Conservation (phyloP, 2,888 invertebrate genomes). For the Erebia epiphron region DNA sequence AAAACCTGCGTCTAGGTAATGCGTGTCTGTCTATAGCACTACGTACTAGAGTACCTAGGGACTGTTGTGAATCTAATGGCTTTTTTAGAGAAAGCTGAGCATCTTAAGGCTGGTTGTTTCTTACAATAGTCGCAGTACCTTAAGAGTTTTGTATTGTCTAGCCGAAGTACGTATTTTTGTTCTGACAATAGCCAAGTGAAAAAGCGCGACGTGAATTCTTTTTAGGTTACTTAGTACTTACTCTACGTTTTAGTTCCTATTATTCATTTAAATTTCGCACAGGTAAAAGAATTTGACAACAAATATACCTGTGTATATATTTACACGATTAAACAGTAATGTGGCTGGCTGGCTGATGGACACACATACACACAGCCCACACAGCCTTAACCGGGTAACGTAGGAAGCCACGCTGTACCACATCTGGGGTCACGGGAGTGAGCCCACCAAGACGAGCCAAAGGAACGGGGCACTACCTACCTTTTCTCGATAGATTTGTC, state of each 20-base stretch:
- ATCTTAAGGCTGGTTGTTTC: constrained; percentile 21
- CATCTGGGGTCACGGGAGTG: too few species aligned
- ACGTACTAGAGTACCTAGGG: constrained; percentile 12
- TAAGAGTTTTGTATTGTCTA: constrained; percentile 27
- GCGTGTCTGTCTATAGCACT: background rate
- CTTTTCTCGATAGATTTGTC: too few species aligned
- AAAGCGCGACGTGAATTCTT: constrained; percentile 12
- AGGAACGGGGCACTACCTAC: too few species aligned
- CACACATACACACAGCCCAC: too few species aligned
- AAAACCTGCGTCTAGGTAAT: background rate
- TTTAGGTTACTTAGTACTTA: constrained; percentile 3
- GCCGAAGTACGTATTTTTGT: constrained; percentile 23
- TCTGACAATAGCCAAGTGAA: constrained; percentile 20
- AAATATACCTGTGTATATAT: too few species aligned
- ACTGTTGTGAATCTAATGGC: constrained; percentile 24
- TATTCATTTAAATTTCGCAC: background rate
- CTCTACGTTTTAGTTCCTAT: background rate
- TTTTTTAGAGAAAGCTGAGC: constrained; percentile 25
- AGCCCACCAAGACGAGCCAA: too few species aligned
- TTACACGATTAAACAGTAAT: too few species aligned
- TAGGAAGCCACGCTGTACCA: too few species aligned
- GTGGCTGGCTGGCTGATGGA: too few species aligned
- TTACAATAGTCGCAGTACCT: constrained; percentile 18
- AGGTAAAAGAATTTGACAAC: background rate
- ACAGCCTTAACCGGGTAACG: too few species aligned